Conservation (phyloP, 2,888 invertebrate species). For the Cephus runcator region DNA sequence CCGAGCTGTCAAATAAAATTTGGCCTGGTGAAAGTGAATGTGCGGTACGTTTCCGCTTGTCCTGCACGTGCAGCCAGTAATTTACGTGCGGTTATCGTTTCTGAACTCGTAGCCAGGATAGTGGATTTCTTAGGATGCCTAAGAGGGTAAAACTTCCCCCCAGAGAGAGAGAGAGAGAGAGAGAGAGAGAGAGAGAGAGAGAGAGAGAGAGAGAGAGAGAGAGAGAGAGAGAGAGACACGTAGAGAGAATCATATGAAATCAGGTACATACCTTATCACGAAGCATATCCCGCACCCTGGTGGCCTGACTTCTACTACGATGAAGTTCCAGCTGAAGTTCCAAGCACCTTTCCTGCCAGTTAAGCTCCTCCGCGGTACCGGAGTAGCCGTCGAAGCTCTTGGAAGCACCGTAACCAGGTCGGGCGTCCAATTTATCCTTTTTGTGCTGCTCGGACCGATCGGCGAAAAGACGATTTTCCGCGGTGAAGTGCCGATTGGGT, state of each 20-base stretch:
- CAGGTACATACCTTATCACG: slow-evolving; percentile 82
- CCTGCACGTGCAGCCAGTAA: not conserved
- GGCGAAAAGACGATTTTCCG: slow-evolving; percentile 15
- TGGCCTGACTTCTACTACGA: slow-evolving; percentile 86
- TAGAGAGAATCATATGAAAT: not conserved
- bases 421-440: slow-evolving; percentile 61
- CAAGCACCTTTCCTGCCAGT: slow-evolving; percentile 91
- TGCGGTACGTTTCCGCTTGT: not conserved
- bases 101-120: not conserved
- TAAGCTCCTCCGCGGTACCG: slow-evolving; percentile 68
- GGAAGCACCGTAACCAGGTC: slow-evolving; percentile 49
- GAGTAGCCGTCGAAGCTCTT: slow-evolving; percentile 59
- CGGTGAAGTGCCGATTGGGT: not conserved
- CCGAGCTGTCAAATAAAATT: not conserved
- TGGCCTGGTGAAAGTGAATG: not conserved
- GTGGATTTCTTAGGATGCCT: not conserved
- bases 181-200: not conserved
- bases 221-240: not conserved
- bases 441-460: slow-evolving; percentile 43
- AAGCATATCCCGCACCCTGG: slow-evolving; percentile 87
- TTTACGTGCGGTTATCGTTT: not conserved
- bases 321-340: slow-evolving; percentile 88
- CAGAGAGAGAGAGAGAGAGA: not conserved
- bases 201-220: not conserved
- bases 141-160: not conserved